Evolutionary conservation across 2,888 invertebrate genomes (phyloP), one percentile per base, ranked within the genome.

Genomic region (Aspidiotus rigidus): DNA sequence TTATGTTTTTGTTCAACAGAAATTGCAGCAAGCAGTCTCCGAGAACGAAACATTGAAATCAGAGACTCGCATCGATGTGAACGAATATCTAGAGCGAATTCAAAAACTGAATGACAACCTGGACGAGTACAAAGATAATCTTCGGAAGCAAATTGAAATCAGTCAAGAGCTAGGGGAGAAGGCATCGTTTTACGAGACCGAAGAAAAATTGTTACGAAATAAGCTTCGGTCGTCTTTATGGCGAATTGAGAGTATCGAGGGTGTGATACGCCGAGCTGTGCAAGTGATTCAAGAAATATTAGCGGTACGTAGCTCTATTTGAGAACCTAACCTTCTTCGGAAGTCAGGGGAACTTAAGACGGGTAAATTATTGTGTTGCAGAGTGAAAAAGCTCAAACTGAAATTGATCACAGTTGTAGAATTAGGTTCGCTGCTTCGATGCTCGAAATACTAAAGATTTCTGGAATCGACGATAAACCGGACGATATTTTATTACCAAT

Each of bases 361-460:
- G 49, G 2, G 11, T 49, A 2, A 49, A 11, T n/a, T 6, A 62
- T 39, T 13, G n/a, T 53, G 28, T 66, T 59, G 11, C 60, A 66
- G 66, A 49, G 10, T n/a, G 59, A 59, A 41, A 28, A 42, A 11
- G 59, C 42, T n/a, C 17, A 60, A 44, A 59, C 55, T 28, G 66
- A 59, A 55, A 59, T 42, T 8, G 49, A 44, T 49, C 49, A 66
- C 28, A 44, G 44, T 15, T 10, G 56, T 28, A 66, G 66, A 28
- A 66, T 28, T 15, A 15, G 42, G 10, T 66, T 66, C n/a, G 66
- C 59, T 59, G 57, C 66, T 2, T 66, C 66, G 6, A 9, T 66
- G 28, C 39, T 66, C 3, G 66, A 66, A 44, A 66, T 66, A 49
- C 28, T 66, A 15, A 57, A 57, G n/a, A 59, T 49, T 8, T 42